These are phyloP conservation scores for Chiroxiphia lanceolata DNA, from an alignment of 2,797 vertebrate genomes.

Conservation along the genomic window DNA sequence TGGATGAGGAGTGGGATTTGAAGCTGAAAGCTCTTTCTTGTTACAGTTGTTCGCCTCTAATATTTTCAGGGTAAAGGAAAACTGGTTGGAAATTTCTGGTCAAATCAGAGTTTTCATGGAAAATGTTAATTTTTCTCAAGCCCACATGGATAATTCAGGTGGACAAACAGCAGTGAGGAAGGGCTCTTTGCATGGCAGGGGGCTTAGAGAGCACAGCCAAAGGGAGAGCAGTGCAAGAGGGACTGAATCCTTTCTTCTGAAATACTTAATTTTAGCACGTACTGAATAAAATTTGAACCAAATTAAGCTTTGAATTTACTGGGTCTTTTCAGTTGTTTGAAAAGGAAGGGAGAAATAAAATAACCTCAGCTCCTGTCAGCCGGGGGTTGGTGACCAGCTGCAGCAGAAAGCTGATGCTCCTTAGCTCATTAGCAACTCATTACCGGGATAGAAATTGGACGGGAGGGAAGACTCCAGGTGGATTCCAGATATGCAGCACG, in stretches of 20 bases:
- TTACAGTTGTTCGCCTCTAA: neutral
- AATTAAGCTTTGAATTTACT: neutral
- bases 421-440: neutral
- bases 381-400: neutral
- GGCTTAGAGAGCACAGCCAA: neutral
- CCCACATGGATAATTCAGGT: neutral
- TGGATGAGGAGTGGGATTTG: neutral
- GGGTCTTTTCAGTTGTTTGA: neutral
- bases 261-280: neutral
- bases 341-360: neutral
- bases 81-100: neutral
- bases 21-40: neutral
- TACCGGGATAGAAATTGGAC: neutral
- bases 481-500: fast-evolving
- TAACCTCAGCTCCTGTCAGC: too few species aligned
- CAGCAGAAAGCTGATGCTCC: neutral
- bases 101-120: neutral
- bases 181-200: neutral
- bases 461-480: fast-evolving
- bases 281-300: neutral
- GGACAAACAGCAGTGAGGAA: neutral
- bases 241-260: neutral
- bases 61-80: neutral
- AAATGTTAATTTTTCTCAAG: neutral
- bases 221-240: neutral